Evolutionary conservation across 2,888 invertebrate genomes (phyloP).

Genomic region (Labia minor): DNA sequence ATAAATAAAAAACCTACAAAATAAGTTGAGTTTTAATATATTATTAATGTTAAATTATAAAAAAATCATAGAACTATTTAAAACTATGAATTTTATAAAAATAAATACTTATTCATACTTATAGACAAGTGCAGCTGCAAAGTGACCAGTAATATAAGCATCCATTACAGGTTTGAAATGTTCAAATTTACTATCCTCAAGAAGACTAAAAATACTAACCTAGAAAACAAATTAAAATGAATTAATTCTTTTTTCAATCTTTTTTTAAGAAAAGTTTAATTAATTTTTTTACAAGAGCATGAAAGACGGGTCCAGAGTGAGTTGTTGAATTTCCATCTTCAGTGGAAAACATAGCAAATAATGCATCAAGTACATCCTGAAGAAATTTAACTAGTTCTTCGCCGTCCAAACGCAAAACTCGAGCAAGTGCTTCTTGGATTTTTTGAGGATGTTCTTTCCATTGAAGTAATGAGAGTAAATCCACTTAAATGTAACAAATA

Average conservation of each 20-base stretch:
- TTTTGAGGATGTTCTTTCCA: slow-evolving; percentile 85
- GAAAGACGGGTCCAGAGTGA: slow-evolving; percentile 83
- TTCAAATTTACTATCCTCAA: slow-evolving; percentile 84
- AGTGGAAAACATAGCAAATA: slow-evolving; percentile 87
- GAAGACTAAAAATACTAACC: slow-evolving; percentile 77
- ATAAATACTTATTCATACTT: slow-evolving; percentile 62
- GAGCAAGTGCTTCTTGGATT: slow-evolving; percentile 72
- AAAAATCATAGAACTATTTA: slow-evolving; percentile 5
- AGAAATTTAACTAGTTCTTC: slow-evolving; percentile 91
- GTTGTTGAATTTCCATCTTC: slow-evolving; percentile 84
- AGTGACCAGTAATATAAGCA: slow-evolving; percentile 86
- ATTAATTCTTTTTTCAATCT: too few relatives aligned
- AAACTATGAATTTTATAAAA: too few relatives aligned
- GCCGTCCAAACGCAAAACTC: slow-evolving; percentile 67
- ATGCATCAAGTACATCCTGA: slow-evolving; percentile 84
- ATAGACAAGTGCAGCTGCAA: slow-evolving; percentile 88
- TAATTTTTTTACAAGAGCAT: slow-evolving; percentile 54
- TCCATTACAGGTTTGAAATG: slow-evolving; percentile 91
- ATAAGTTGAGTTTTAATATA: slow-evolving; percentile 9
- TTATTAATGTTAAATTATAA: slow-evolving; percentile 8
- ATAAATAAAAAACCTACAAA: slow-evolving; percentile 19
- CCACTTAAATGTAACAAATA: slow-evolving; percentile 45
- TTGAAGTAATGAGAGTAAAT: slow-evolving; percentile 75
- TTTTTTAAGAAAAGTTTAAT: too few relatives aligned
- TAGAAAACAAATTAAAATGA: slow-evolving; percentile 32